Evolutionary conservation across 2,113 vertebrate species (phyloP).

Genomic region (Penelope pileata): DNA sequence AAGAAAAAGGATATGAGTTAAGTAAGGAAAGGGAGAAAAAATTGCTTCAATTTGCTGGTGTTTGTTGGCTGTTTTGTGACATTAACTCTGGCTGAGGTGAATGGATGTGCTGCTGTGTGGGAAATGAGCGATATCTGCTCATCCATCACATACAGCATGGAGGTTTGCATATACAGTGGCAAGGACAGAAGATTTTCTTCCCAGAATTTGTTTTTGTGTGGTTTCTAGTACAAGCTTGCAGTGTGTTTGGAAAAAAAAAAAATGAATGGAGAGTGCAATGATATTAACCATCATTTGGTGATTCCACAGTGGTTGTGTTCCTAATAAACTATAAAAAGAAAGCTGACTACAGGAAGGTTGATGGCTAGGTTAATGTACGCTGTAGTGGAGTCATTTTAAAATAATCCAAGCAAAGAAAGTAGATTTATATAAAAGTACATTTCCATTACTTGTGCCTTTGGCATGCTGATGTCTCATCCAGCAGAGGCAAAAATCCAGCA

Average conservation of each 20-base stretch:
- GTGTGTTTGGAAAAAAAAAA: not conserved
- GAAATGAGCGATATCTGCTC: not conserved
- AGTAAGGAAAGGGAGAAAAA: not conserved
- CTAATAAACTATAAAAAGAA: constrained; percentile 31
- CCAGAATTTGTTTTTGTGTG: not conserved
- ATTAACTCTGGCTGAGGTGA: not conserved
- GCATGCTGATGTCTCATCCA: constrained; percentile 4
- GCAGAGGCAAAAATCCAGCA: not conserved
- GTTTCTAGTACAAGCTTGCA: not conserved
- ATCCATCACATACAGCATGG: fast-evolving
- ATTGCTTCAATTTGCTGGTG: not conserved
- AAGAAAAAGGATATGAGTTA: not conserved
- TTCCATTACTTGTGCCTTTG: constrained; percentile 31
- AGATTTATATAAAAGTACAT: constrained; percentile 54
- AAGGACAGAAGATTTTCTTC: not conserved
- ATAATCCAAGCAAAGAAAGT: constrained; percentile 58
- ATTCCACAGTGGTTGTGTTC: not conserved
- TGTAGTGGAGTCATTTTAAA: constrained; percentile 52
- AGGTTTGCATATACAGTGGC: not conserved
- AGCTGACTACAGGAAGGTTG: constrained; percentile 4
- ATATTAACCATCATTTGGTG: not conserved
- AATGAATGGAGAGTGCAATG: not conserved
- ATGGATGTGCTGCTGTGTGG: fast-evolving
- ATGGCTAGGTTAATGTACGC: constrained; percentile 29
- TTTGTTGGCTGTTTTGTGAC: not conserved